Base-by-base conservation (phyloP, 2,888 invertebrate genomes). In the Phanerotoma sp. region DNA sequence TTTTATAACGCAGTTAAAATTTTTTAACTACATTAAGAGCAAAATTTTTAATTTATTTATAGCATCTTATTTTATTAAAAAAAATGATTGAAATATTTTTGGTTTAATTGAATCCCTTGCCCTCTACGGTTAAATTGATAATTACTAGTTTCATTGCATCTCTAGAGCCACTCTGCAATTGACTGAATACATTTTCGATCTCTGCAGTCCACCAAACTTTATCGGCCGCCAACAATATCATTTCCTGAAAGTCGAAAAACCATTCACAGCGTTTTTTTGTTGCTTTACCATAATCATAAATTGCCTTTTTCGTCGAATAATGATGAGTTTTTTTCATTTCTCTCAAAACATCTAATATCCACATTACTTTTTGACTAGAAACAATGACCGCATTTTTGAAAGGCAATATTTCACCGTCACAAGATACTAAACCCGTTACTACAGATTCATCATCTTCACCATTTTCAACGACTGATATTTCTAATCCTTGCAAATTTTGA, bases 181-280 rank as follows among this genome's bases (percentile, higher is more conserved):
- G 87, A 4, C 74, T 77, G 73, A 96, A 95, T 0, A 93, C 91
- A 71, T 95, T 90, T 71, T 96, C 96, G 0, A 94, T 93, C 75
- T 96, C 95, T 6, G 92, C 92, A 0, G 95, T 96, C 95, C 95
- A 96, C 95, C 95, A 96, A 2, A 96, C 88, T 67, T 91, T 89
- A 79, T 93, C 93, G 0, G 91, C 90, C 0, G 88, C 91, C 15
- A 93, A 78, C 61, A 89, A 85, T 40, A 92, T 85, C 91, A 92
- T 92, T 47, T 95, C 95, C 73, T 90, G 89, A 78, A 91, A 94
- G 64, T 90, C 86, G 71, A 93, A 70, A 81, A 95, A 93, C 95
- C 95, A 96, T 21, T 91, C 86, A 2, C 88, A 86, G 72, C 94
- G 88, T 18, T 74, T 72, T 60, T 63, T 68, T 50, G 61, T 64